These are phyloP conservation scores for Chroicocephalus ridibundus DNA, from an alignment of 2,113 vertebrate genomes.

Conservation along the genomic window DNA sequence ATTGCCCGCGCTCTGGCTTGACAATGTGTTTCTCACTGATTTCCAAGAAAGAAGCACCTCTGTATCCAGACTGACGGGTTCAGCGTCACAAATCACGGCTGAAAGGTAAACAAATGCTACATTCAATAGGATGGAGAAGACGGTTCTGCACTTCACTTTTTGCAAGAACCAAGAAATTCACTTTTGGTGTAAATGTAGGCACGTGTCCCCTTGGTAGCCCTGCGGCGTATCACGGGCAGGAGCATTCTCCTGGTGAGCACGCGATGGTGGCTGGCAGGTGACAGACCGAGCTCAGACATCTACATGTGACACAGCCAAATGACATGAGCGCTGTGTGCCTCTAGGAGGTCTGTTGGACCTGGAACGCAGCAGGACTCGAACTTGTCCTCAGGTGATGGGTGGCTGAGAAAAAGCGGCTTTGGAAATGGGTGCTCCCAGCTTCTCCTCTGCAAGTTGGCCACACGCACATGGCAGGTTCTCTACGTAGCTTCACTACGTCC, in stretches of 20 bases:
- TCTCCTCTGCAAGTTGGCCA: neutral
- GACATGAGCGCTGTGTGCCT: neutral
- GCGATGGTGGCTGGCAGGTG: neutral
- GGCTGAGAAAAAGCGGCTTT: neutral
- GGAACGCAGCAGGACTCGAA: neutral
- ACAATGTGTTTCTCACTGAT: neutral
- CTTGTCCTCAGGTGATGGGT: neutral
- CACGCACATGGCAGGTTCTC: neutral
- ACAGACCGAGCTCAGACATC: neutral
- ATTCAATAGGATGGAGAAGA: neutral
- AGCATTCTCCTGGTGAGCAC: neutral
- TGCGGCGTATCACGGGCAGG: rapidly evolving
- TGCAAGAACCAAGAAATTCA: neutral
- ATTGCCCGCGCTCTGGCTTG: neutral
- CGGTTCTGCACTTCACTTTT: neutral
- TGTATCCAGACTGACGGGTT: neutral
- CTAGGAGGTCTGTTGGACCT: neutral
- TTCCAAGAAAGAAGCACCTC: neutral
- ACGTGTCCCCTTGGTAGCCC: rapidly evolving
- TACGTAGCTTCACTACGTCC: neutral
- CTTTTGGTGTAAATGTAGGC: neutral
- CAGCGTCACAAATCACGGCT: neutral
- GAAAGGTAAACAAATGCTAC: neutral
- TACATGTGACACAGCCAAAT: neutral
- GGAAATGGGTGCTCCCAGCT: neutral